Conservation (phyloP, 2,113 vertebrate genomes). For the Hemichromis elongatus region DNA sequence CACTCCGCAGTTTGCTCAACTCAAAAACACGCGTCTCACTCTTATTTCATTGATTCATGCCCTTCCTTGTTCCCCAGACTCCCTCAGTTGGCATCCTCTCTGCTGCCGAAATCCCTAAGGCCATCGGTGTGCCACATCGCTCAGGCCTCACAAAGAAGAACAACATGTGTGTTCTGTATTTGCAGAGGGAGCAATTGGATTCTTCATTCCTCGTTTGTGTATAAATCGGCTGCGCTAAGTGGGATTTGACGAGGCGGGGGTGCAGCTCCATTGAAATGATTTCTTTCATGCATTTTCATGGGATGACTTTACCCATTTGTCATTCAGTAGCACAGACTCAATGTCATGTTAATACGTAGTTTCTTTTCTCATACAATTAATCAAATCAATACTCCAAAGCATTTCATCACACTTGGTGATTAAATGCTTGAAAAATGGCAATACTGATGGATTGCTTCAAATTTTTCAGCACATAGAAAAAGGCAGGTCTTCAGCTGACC, state of each 20-base stretch:
- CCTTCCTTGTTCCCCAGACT: background rate
- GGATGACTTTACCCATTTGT: background rate
- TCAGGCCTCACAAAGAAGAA: background rate
- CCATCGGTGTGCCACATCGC: background rate
- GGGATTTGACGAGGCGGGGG: background rate
- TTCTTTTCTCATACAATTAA: background rate
- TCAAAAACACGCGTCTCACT: background rate
- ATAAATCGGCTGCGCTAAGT: background rate
- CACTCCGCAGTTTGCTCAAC: background rate
- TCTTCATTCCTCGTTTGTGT: background rate
- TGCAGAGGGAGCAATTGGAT: conserved; percentile 1
- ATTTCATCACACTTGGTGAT: background rate
- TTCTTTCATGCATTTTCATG: background rate
- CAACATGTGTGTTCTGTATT: background rate
- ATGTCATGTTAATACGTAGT: background rate
- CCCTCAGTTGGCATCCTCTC: background rate
- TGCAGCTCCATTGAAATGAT: background rate
- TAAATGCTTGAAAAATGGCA: background rate
- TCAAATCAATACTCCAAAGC: background rate
- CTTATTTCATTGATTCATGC: conserved; percentile 26
- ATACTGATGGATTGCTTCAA: background rate
- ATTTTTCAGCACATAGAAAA: background rate
- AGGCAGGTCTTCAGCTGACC: background rate
- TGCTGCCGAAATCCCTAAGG: background rate
- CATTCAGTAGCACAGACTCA: background rate